Evolutionary conservation across 2,797 vertebrate genomes (phyloP).

Genomic region (Euphonia xanthogaster): DNA sequence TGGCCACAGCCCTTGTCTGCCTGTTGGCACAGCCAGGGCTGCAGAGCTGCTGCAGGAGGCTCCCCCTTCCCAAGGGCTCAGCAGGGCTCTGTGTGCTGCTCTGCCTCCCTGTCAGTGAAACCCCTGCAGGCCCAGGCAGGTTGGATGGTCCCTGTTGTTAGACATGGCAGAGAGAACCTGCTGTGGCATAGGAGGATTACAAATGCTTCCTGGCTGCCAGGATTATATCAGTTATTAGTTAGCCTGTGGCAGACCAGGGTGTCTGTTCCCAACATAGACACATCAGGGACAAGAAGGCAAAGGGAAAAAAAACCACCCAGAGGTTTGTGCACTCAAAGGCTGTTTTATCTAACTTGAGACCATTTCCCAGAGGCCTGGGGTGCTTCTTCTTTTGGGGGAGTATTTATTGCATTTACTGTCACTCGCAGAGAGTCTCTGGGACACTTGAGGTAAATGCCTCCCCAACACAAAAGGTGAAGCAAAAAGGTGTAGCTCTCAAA

Average conservation of each 20-base stretch:
- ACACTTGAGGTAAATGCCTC: not conserved
- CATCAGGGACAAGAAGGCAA: not conserved
- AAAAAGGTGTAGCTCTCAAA: not conserved
- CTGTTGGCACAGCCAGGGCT: not conserved
- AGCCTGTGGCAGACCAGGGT: not conserved
- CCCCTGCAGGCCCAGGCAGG: not conserved
- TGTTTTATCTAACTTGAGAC: not conserved
- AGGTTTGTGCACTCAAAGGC: not conserved
- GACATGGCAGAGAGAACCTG: not conserved
- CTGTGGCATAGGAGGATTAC: not conserved
- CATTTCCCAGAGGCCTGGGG: not conserved
- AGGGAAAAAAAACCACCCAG: fast-evolving
- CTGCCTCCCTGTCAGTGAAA: not conserved
- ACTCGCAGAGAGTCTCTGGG: not conserved
- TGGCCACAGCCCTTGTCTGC: not conserved
- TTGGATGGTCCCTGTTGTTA: not conserved
- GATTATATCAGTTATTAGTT: not conserved
- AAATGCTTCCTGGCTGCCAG: not conserved
- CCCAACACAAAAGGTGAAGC: not conserved
- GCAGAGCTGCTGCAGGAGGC: fast-evolving
- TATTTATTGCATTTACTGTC: not conserved
- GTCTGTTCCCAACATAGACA: not conserved
- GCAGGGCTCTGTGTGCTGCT: not conserved
- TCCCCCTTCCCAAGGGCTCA: not conserved
- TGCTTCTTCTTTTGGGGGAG: not conserved